Evolutionary conservation across 2,113 vertebrate genomes (phyloP).

Genomic region (Centropristis striata): DNA sequence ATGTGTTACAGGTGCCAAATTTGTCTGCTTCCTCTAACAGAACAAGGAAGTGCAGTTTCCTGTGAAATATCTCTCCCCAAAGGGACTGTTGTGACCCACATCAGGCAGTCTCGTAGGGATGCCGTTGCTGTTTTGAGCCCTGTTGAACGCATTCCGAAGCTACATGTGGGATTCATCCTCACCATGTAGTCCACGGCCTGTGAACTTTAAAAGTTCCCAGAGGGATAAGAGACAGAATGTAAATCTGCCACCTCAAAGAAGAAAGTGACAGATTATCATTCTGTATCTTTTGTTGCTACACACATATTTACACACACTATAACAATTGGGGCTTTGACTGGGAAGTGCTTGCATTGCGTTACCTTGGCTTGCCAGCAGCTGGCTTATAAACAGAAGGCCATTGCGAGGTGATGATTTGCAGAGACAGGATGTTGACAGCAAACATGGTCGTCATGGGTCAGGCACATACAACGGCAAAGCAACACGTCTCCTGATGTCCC

Average conservation of each 20-base stretch:
- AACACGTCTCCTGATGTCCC: slow-evolving; percentile 67
- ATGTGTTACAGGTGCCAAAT: slow-evolving; percentile 31
- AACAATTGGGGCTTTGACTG: not conserved
- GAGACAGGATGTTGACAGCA: slow-evolving; percentile 74
- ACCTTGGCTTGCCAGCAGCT: slow-evolving; percentile 15
- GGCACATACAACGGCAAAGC: slow-evolving; percentile 52
- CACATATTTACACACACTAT: not conserved
- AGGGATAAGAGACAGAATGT: not conserved
- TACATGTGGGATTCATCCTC: slow-evolving; percentile 6
- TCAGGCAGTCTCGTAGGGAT: slow-evolving; percentile 23
- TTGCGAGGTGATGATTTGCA: slow-evolving; percentile 57
- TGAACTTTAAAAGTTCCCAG: slow-evolving; percentile 30
- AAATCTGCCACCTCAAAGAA: not conserved
- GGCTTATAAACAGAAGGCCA: slow-evolving; percentile 25
- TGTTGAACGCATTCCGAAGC: slow-evolving; percentile 5
- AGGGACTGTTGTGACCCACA: slow-evolving; percentile 43
- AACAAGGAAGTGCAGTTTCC: slow-evolving; percentile 39
- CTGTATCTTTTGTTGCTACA: not conserved
- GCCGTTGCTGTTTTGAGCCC: slow-evolving; percentile 18
- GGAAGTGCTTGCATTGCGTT: slow-evolving; percentile 5
- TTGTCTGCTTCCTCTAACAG: slow-evolving; percentile 26
- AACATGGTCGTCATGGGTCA: slow-evolving; percentile 66
- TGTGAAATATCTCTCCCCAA: slow-evolving; percentile 38
- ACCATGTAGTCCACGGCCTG: not conserved
- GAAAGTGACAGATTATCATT: not conserved